phyloP scores from a whole-genome alignment of 2,113 vertebrate genomes.

The Albula goreensis region DNA sequence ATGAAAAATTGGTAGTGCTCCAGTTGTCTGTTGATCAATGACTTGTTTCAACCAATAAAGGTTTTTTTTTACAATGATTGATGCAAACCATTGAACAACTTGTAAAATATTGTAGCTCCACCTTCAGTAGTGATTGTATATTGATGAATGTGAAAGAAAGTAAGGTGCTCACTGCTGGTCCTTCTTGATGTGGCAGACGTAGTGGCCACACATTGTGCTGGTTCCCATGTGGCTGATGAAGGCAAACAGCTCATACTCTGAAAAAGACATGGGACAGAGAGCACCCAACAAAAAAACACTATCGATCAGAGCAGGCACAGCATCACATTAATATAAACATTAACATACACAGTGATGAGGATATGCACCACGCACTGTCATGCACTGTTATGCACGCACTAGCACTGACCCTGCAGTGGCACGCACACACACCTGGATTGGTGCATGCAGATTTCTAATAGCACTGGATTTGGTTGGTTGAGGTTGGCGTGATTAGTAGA shows the following conservation, averaged over 20 bases:
- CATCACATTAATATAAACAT: neutral
- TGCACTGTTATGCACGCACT: neutral
- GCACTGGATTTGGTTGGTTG: no score
- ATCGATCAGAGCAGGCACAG: neutral
- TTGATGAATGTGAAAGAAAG: neutral
- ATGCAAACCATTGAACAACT: no score
- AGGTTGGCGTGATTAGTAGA: no score
- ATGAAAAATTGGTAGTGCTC: no score
- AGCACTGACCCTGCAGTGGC: neutral
- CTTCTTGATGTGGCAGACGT: slow-evolving; percentile 98
- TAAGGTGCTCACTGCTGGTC: slow-evolving; percentile 83
- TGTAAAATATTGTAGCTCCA: no score
- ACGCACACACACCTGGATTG: neutral
- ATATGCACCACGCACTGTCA: no score
- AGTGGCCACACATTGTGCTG: slow-evolving; percentile 98
- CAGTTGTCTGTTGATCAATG: no score
- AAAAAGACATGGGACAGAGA: slow-evolving; percentile 2
- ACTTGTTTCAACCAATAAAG: no score
- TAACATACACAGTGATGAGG: neutral
- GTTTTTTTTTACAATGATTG: no score
- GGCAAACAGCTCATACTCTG: slow-evolving; percentile 96
- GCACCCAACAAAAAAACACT: neutral
- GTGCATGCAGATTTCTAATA: no score
- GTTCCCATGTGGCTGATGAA: slow-evolving; percentile 99
- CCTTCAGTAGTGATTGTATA: neutral